These are phyloP conservation scores for Campoplex capitator DNA, from an alignment of 2,888 invertebrate genomes.

Conservation along the genomic window DNA sequence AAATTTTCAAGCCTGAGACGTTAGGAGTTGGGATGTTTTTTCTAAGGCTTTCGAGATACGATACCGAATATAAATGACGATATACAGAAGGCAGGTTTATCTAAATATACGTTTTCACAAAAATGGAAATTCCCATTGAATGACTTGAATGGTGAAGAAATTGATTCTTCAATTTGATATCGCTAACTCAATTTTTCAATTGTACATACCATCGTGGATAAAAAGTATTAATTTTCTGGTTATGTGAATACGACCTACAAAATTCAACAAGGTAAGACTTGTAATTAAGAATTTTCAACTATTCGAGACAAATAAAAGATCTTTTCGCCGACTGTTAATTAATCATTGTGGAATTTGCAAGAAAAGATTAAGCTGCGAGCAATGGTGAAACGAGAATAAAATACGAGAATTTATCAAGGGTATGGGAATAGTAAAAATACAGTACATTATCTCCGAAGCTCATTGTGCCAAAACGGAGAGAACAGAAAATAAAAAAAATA, in stretches of 20 bases:
- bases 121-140: neutral
- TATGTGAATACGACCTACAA: neutral
- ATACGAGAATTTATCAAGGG: neutral
- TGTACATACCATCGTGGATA: no score
- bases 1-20: no score
- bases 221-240: neutral
- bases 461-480: neutral
- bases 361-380: neutral
- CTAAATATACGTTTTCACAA: no score
- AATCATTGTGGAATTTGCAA: slow-evolving; percentile 34
- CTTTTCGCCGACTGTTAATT: slow-evolving; percentile 2
- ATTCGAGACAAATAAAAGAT: neutral
- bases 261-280: neutral
- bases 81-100: no score
- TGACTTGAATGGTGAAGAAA: neutral
- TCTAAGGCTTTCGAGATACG: no score
- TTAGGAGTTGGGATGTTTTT: no score
- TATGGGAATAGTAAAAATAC: slow-evolving; percentile 14
- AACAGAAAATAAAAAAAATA: neutral
- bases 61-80: no score
- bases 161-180: neutral
- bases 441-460: neutral
- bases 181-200: neutral
- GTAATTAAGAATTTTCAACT: no score
- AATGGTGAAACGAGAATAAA: neutral